Percentiles rank a stretch among this genome's conserved stretches.
These are phyloP conservation scores for Calidris pygmaea DNA, from an alignment of 2,113 vertebrate genomes.

Conservation along the genomic window DNA sequence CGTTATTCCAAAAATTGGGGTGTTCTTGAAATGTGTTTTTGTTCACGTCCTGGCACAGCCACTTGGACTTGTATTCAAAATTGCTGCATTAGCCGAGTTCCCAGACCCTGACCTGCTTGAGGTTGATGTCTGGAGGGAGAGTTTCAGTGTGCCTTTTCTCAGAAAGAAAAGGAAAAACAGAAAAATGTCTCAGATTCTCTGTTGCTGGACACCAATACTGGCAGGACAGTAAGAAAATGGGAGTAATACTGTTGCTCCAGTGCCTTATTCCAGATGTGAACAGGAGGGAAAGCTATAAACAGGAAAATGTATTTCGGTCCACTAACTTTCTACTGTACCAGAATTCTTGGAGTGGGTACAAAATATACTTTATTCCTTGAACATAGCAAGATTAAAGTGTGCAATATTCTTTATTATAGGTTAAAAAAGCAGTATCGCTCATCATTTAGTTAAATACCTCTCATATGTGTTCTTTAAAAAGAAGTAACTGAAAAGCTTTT, in stretches of 20 bases:
- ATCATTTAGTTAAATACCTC: background rate
- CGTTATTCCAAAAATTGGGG: conserved; percentile 15
- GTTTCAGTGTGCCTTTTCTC: conserved; percentile 8
- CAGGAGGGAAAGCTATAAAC: conserved; percentile 58
- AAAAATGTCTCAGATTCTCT: conserved; percentile 15
- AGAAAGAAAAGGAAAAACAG: conserved; percentile 7
- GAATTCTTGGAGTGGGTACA: conserved; percentile 27
- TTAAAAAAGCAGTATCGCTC: background rate
- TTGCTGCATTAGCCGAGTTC: conserved; percentile 53
- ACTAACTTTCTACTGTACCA: conserved; percentile 1
- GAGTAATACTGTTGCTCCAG: conserved; percentile 15
- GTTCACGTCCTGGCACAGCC: conserved; percentile 51
- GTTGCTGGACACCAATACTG: conserved; percentile 23
- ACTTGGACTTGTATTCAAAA: conserved; percentile 34
- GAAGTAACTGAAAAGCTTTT: background rate
- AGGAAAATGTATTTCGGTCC: conserved; percentile 55
- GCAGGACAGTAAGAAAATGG: conserved; percentile 50
- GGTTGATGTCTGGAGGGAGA: conserved; percentile 7
- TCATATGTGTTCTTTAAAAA: background rate
- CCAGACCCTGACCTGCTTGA: conserved; percentile 60
- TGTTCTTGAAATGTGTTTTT: conserved; percentile 64
- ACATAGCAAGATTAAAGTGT: background rate
- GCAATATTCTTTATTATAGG: background rate
- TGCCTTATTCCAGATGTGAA: conserved; percentile 68
- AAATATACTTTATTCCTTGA: background rate